Conservation (phyloP, 2,888 invertebrate genomes). For the Sylvicola cinctus region DNA sequence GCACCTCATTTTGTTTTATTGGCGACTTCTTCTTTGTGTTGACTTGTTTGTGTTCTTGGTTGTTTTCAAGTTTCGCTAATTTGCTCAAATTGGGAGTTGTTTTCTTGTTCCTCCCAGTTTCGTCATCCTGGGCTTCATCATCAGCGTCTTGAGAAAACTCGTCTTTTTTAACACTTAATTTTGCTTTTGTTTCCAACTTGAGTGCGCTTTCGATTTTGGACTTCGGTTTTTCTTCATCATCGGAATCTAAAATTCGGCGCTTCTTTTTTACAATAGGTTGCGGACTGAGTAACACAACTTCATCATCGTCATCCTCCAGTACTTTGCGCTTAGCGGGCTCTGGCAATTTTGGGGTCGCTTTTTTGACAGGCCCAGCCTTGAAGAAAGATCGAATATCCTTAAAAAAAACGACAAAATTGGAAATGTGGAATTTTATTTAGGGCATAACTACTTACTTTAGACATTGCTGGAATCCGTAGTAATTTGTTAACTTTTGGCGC, state of each 20-base stretch:
- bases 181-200: no score
- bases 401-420: neutral
- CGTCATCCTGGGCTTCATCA: slow-evolving; percentile 34
- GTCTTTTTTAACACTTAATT: slow-evolving; percentile 22
- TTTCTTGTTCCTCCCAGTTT: slow-evolving; percentile 26
- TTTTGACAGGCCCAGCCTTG: neutral
- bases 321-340: slow-evolving; percentile 19
- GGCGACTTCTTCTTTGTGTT: slow-evolving; percentile 5
- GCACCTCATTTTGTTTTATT: slow-evolving; percentile 1
- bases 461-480: no score
- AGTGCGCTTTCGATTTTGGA: slow-evolving; percentile 9
- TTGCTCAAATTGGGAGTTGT: slow-evolving; percentile 14
- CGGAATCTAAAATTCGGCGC: slow-evolving; percentile 19
- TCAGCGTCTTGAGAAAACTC: slow-evolving; percentile 37
- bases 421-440: no score
- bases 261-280: slow-evolving; percentile 11
- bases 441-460: no score
- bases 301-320: slow-evolving; percentile 28
- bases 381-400: slow-evolving; percentile 6
- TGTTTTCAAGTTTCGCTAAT: slow-evolving; percentile 22
- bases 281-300: slow-evolving; percentile 25
- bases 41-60: slow-evolving; percentile 22
- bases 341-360: neutral
- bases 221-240: slow-evolving; percentile 25
- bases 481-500: no score